Conservation (phyloP, 1,140 invertebrate species). For the Proctacanthus coquilletti region DNA sequence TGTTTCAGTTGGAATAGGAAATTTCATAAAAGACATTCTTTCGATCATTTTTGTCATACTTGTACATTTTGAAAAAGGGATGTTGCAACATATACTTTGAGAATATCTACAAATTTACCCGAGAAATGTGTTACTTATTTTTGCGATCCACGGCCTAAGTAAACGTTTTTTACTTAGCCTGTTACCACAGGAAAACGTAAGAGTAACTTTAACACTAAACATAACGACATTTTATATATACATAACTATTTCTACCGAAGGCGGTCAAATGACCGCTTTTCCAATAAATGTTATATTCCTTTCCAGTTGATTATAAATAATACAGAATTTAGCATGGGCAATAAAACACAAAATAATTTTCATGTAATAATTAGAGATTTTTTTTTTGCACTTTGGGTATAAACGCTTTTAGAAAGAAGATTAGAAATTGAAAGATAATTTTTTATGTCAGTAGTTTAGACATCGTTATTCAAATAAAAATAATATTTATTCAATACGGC, state of each 20-base stretch:
- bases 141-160: no score
- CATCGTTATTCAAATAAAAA: conserved; percentile 1
- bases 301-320: conserved; percentile 2
- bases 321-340: conserved; percentile 1
- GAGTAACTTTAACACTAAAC: conserved; percentile 6
- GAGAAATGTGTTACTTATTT: no score
- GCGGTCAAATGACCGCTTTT: conserved; percentile 3
- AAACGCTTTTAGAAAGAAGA: neutral
- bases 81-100: no score
- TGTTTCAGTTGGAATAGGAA: no score
- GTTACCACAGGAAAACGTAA: no score
- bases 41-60: no score
- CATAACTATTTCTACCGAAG: conserved; percentile 5
- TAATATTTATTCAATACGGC: conserved; percentile 5
- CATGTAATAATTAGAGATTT: conserved; percentile 3
- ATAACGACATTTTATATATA: conserved; percentile 4
- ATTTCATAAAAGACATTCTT: no score
- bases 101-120: no score
- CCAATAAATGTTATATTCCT: conserved; percentile 2
- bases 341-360: conserved; percentile 3
- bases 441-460: neutral
- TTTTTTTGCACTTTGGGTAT: neutral
- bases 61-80: no score
- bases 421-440: conserved; percentile 3
- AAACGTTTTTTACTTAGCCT: no score